These are phyloP conservation scores for Heterodera schachtii DNA, from an alignment of 1,140 invertebrate genomes.

Conservation along the genomic window DNA sequence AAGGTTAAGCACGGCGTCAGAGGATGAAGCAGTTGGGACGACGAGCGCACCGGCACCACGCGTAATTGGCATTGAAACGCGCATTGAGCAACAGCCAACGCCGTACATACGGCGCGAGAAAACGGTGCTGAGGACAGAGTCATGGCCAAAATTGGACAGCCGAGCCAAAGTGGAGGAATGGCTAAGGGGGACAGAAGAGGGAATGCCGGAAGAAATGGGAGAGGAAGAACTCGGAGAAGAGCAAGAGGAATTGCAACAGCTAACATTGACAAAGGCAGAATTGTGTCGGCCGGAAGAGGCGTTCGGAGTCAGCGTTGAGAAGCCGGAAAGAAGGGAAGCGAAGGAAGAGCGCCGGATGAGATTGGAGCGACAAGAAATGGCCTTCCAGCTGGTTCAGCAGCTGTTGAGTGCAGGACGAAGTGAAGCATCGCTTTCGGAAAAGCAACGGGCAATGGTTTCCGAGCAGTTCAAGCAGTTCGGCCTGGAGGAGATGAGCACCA, in stretches of 20 bases:
- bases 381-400: background rate
- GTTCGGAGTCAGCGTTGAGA: no score
- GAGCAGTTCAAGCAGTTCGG: conserved; percentile 1
- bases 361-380: background rate
- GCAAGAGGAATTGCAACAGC: no score
- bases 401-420: background rate
- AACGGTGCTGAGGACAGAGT: conserved; percentile 14
- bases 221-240: background rate
- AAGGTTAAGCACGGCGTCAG: background rate
- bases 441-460: background rate
- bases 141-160: conserved; percentile 11
- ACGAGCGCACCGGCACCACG: background rate
- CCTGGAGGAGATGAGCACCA: background rate
- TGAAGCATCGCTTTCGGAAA: background rate
- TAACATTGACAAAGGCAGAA: background rate
- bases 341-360: background rate
- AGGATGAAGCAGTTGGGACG: background rate
- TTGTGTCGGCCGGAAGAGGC: no score
- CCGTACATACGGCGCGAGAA: conserved; percentile 26
- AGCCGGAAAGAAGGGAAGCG: no score
- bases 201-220: background rate
- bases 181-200: background rate
- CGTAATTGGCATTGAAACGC: conserved; percentile 19
- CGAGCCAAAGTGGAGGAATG: conserved; percentile 35
- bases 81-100: background rate